These are phyloP conservation scores for Aquatica leii DNA, from an alignment of 2,888 invertebrate genomes.

Conservation along the genomic window DNA sequence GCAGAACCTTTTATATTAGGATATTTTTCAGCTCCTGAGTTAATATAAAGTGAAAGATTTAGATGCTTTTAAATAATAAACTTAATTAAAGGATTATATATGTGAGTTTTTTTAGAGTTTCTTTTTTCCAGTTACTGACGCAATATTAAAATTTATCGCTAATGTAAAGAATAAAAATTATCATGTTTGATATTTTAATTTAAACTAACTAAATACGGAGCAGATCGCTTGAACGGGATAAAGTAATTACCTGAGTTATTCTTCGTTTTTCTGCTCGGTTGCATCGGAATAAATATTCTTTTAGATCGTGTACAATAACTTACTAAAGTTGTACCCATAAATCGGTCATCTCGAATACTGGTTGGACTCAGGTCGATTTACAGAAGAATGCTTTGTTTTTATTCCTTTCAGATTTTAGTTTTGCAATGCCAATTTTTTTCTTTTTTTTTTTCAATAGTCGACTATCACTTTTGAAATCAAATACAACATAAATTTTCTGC, in stretches of 20 bases:
- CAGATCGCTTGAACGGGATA: constrained; percentile 48
- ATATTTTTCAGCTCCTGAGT: constrained; percentile 53
- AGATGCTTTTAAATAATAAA: constrained; percentile 25
- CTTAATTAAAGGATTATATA: constrained; percentile 21
- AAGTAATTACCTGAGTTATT: constrained; percentile 59
- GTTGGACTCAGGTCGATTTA: constrained; percentile 48
- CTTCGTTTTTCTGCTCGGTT: constrained; percentile 59
- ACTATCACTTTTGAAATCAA: constrained; percentile 21
- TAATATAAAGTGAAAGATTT: constrained; percentile 42
- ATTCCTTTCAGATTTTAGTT: constrained; percentile 33
- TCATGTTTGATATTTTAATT: constrained; percentile 14
- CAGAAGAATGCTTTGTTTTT: constrained; percentile 48
- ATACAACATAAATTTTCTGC: constrained; percentile 7
- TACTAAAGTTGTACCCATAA: constrained; percentile 59
- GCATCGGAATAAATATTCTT: constrained; percentile 58
- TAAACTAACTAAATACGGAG: constrained; percentile 25
- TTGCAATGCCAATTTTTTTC: constrained; percentile 20
- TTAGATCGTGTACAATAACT: constrained; percentile 59
- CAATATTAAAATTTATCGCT: constrained; percentile 19
- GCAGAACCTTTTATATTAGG: constrained; percentile 59
- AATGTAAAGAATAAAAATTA: constrained; percentile 11
- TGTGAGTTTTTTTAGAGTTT: not conserved
- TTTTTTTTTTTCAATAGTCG: constrained; percentile 21
- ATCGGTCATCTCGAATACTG: constrained; percentile 57
- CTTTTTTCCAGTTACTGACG: constrained; percentile 39